Conservation (phyloP, 2,113 vertebrate genomes). For the Mormoops blainvillei region DNA sequence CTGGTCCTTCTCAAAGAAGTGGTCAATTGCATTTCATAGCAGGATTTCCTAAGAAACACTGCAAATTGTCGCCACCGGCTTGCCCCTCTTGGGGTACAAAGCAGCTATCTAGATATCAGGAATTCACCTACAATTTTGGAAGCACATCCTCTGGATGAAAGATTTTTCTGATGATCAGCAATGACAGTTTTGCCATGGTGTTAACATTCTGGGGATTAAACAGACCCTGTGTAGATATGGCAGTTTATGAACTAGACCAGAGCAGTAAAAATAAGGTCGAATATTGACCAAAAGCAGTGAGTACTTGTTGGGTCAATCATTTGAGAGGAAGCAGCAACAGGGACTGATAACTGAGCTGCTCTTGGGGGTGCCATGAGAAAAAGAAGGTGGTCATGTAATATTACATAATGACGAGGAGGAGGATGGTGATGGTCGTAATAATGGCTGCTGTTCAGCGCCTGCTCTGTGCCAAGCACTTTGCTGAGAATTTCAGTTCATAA, state of each 20-base stretch:
- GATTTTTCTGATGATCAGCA: neutral
- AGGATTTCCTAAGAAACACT: neutral
- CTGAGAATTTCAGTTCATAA: neutral
- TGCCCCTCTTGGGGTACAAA: neutral
- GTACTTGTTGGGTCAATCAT: neutral
- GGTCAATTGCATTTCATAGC: neutral
- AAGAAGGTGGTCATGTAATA: neutral
- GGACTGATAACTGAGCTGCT: neutral
- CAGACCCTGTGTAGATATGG: neutral
- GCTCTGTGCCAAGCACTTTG: neutral
- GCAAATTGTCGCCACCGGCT: neutral
- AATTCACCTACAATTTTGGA: neutral
- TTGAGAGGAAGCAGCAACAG: neutral
- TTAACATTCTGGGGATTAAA: neutral
- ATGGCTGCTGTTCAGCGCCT: neutral
- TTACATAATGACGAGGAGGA: neutral
- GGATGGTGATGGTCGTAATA: too few relatives aligned
- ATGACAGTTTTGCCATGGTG: neutral
- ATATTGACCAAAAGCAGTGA: neutral
- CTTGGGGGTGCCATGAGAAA: too few relatives aligned
- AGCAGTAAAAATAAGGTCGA: neutral
- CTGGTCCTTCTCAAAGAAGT: neutral
- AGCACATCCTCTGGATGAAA: neutral
- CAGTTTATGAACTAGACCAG: neutral
- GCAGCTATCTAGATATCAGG: neutral